These are phyloP conservation scores for Rugalucina vietnamica DNA, from an alignment of 2,888 invertebrate species.

Conservation along the genomic window DNA sequence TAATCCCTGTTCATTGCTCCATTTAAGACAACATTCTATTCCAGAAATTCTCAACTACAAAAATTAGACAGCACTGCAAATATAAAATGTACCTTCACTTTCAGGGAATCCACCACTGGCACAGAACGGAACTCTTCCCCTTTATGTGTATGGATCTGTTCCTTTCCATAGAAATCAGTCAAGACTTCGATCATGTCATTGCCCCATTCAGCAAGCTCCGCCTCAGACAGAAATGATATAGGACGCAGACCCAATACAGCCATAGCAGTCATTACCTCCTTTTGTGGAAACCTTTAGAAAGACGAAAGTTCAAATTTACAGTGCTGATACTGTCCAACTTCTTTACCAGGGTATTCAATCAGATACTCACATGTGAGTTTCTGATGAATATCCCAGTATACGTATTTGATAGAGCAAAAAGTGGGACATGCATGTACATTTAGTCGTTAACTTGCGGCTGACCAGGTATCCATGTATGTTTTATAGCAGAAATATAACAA, in stretches of 20 bases:
- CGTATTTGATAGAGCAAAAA: background rate
- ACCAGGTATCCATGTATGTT: too few relatives aligned
- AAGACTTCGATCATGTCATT: slow-evolving; percentile 39
- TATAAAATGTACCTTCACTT: too few relatives aligned
- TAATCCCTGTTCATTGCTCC: too few relatives aligned
- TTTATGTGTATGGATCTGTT: slow-evolving; percentile 24
- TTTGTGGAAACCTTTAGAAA: slow-evolving; percentile 37
- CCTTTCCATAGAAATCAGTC: slow-evolving; percentile 32
- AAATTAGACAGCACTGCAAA: too few relatives aligned
- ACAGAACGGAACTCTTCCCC: too few relatives aligned
- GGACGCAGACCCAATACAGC: slow-evolving; percentile 46
- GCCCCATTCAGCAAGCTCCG: slow-evolving; percentile 39
- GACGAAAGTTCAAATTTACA: background rate
- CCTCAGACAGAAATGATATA: slow-evolving; percentile 38
- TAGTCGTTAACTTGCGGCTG: too few relatives aligned
- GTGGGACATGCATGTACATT: background rate
- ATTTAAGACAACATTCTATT: too few relatives aligned
- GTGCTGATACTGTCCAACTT: background rate
- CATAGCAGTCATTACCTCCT: slow-evolving; percentile 43
- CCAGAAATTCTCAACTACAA: too few relatives aligned
- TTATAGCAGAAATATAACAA: too few relatives aligned
- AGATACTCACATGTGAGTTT: background rate
- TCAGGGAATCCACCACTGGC: too few relatives aligned
- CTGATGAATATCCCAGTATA: background rate
- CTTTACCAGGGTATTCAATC: background rate